These are phyloP conservation scores for Bellardia pandia DNA, from an alignment of 2,888 invertebrate species.

Conservation along the genomic window DNA sequence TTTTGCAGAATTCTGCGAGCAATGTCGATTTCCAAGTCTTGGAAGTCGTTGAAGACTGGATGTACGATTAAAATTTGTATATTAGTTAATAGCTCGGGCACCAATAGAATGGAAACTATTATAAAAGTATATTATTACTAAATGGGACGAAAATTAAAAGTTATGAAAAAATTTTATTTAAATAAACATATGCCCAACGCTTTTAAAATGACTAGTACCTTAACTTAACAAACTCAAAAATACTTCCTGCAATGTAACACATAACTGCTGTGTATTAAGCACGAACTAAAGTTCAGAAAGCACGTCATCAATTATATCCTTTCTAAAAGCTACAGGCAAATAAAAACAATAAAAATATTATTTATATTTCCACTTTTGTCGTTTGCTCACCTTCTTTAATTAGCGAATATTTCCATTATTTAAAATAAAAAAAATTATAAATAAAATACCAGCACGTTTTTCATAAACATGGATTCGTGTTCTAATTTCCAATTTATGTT, in stretches of 20 bases:
- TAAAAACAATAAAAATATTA: not conserved
- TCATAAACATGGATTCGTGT: conserved; percentile 19
- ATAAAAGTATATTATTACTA: no score
- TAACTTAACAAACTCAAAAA: not conserved
- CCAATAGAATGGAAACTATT: no score
- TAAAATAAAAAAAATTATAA: not conserved
- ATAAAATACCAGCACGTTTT: conserved; percentile 47
- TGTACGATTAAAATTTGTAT: no score
- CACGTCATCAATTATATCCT: not conserved
- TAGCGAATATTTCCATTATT: not conserved
- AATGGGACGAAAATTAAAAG: no score
- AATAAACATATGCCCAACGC: no score
- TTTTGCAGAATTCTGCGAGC: no score
- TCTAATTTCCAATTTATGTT: not conserved
- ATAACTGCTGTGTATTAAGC: not conserved
- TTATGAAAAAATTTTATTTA: no score
- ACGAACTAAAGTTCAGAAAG: not conserved
- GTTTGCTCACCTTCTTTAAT: conserved; percentile 6
- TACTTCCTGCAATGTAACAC: not conserved
- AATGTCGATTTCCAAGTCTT: no score
- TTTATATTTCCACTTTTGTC: conserved; percentile 22
- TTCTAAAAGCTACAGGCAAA: not conserved
- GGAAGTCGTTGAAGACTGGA: no score
- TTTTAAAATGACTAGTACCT: not conserved
- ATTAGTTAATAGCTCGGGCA: no score